These are phyloP conservation scores for Eurystomus gularis DNA, from an alignment of 2,113 vertebrate species.

Conservation along the genomic window DNA sequence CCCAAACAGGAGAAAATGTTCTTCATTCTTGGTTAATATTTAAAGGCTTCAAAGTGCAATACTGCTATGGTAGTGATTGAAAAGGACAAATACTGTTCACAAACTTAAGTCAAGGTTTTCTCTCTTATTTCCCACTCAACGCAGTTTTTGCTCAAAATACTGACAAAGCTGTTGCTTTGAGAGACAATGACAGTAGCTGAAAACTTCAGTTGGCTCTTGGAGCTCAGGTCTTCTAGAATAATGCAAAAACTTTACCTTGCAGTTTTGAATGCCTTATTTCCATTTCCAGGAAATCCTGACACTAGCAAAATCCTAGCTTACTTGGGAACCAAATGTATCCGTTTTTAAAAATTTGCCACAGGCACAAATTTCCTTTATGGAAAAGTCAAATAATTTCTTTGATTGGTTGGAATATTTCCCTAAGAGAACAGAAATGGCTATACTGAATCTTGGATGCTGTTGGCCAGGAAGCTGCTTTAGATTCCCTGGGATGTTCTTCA, in stretches of 20 bases:
- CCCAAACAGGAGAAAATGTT: constrained; percentile 18
- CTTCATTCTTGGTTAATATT: constrained; percentile 50
- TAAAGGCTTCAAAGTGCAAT: constrained; percentile 10
- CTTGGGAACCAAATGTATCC: neutral
- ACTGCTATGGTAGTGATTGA: neutral
- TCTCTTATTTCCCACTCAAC: neutral
- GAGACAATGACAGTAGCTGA: neutral
- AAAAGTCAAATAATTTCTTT: neutral
- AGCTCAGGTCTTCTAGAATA: neutral
- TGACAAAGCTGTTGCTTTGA: neutral
- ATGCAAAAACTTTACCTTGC: neutral
- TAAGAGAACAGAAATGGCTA: neutral
- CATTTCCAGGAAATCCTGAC: neutral
- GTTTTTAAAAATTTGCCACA: neutral
- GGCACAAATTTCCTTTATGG: neutral
- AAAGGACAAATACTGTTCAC: constrained; percentile 1
- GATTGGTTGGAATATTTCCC: neutral
- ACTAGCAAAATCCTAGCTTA: neutral
- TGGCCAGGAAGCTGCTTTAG: neutral
- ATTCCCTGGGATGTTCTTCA: neutral
- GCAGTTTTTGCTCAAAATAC: neutral
- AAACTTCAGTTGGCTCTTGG: neutral
- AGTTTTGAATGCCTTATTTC: neutral
- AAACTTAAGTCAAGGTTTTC: neutral
- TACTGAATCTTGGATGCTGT: neutral